Conservation (phyloP, 2,113 vertebrate species). For the Pachypanchax playfairii region DNA sequence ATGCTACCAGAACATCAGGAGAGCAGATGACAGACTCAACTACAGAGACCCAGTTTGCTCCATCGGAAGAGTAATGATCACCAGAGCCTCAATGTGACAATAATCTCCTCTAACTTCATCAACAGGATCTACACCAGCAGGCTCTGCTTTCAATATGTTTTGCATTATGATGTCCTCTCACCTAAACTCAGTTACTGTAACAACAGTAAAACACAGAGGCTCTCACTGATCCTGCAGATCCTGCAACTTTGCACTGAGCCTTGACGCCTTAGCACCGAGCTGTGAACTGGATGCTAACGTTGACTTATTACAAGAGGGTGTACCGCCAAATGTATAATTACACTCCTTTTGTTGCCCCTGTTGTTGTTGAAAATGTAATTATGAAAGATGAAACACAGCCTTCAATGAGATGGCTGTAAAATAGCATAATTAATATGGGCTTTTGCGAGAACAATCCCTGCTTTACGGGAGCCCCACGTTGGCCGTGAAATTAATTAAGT, state of each 20-base stretch:
- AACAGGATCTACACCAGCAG: conserved; percentile 65
- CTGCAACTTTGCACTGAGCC: conserved; percentile 12
- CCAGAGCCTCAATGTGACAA: conserved; percentile 64
- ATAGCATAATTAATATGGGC: conserved; percentile 99
- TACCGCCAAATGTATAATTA: conserved; percentile 91
- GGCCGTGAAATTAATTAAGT: conserved; percentile 99
- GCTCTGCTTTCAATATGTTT: conserved; percentile 64
- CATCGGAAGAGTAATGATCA: conserved; percentile 71
- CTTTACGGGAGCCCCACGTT: conserved; percentile 95
- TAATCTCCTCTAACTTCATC: conserved; percentile 78
- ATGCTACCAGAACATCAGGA: conserved; percentile 51
- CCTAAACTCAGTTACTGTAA: conserved; percentile 72
- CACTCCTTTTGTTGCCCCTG: conserved; percentile 86
- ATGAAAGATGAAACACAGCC: conserved; percentile 99
- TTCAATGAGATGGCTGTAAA: conserved; percentile 99
- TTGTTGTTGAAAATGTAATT: conserved; percentile 97
- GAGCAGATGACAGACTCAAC: conserved; percentile 48
- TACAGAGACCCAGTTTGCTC: conserved; percentile 48
- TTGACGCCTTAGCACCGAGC: conserved; percentile 32
- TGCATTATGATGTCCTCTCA: conserved; percentile 53
- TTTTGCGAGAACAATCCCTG: conserved; percentile 98
- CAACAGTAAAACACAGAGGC: conserved; percentile 63
- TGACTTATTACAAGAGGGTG: conserved; percentile 76
- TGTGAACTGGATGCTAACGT: conserved; percentile 59
- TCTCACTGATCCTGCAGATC: conserved; percentile 67